Evolutionary conservation across 2,113 vertebrate genomes (phyloP), one percentile per base, ranked within the genome.

Genomic region (Apeltes quadracus): DNA sequence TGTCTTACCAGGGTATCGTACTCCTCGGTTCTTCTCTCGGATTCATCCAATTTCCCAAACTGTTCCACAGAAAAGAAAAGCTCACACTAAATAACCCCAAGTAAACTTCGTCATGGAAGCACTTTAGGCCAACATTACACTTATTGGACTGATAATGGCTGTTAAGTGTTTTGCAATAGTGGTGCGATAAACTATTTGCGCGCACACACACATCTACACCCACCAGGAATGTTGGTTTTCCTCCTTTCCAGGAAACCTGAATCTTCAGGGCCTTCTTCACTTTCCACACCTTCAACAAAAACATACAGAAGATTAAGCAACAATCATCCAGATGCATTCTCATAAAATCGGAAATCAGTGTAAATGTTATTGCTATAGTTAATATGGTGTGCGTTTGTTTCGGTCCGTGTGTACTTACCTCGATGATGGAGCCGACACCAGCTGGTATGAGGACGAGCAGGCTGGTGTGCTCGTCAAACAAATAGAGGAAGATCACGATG

Each of bases 181-280:
- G 11, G 23, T n/a, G 39, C 27, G 3, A 38, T 59, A 6, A 57
- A 69, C 25, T 29, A 23, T 4, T 12, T 2, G 5, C n/a, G 23
- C n/a, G 29, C 48, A 63, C 15, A 65, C 29, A 55, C 85, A 44
- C 20, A 43, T 50, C 54, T 11, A 66, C 34, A 57, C 86, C 11
- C 85, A 98, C 98, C 95, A 95, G 90, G 76, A 98, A 89, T 59
- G 69, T 76, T 12, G 97, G 97, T 74, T 83, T 93, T 32, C 95
- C 82, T 75, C 95, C 94, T 76, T 93, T 94, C 96, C 97, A 99
- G 5, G 82, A 79, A 55, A 99, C 54, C 11, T 94, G 95, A 86
- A 99, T 96, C 88, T 99, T 99, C 77, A 99, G 91, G 8, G 97
- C 97, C 79, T 99, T 99, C 89, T 98, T 99, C 70, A 99, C 97